Base-by-base conservation (phyloP, 2,797 vertebrate genomes). In the Girardinus metallicus region DNA sequence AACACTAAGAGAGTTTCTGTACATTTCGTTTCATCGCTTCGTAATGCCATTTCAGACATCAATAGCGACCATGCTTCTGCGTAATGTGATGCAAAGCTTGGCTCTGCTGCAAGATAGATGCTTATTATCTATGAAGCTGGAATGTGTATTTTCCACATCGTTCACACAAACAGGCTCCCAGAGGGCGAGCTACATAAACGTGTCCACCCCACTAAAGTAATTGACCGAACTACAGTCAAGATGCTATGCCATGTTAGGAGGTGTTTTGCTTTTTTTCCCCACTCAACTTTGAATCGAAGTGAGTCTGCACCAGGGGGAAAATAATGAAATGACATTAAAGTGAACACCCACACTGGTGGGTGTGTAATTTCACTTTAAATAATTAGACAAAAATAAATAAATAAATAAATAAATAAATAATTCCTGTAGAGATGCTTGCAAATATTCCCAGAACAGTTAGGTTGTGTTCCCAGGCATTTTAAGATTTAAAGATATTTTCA, bases 141-240 rank as follows among this genome's bases (percentile, higher is more conserved):
- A 90, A 92, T 90, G 86, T 84, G 91, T 80, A 78, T 91, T 89
- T 86, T 85, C 82, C 83, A 81, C 82, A 77, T 87, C 68, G 73
- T 87, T 92, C 90, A 84, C 85, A 84, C 85, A 91, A 90, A 90
- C 85, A 85, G 85, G 78, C 86, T 89, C 88, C 89, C 85, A 41
- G 81, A 76, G 85, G 92, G 79, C 39, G 8, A 60, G 75, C 79
- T 83, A 77, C 77, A 84, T 77, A 90, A 93, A 92, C 53, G 76
- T 84, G 88, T 88, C 89, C 83, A 83, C 85, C 86, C 85, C 34
- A 83, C 80, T 76, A 88, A 88, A 85, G 86, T 86, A 92, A 89
- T 89, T 91, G 88, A 92, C 89, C 88, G 73, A 85, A 85, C 88
- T 82, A 82, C 89, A 82, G 91, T 85, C 55, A 72, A 86, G 84